Evolutionary conservation across 1,140 invertebrate species (phyloP).

Genomic region (Lutraria rhynchaena): DNA sequence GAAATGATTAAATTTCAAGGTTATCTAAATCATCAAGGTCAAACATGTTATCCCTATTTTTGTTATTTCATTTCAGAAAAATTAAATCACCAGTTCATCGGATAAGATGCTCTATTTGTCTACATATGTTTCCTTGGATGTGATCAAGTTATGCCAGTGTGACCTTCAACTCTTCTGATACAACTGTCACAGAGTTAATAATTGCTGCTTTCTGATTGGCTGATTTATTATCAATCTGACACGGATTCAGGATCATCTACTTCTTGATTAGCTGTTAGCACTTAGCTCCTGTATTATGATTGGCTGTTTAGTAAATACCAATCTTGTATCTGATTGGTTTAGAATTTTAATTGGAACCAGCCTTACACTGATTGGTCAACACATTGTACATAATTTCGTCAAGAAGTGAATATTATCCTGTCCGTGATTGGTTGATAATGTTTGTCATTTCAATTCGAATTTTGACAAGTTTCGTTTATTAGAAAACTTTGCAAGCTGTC

Average conservation of each 20-base stretch:
- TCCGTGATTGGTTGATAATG: not conserved
- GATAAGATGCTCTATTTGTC: constrained; percentile 1
- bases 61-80: constrained; percentile 20
- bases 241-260: not conserved
- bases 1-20: too few relatives aligned
- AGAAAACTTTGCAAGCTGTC: too few relatives aligned
- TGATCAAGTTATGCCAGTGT: constrained; percentile 34
- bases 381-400: constrained; percentile 1
- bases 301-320: not conserved
- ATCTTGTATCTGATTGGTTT: too few relatives aligned
- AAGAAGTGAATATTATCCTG: constrained; percentile 6
- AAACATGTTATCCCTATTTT: too few relatives aligned
- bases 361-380: too few relatives aligned
- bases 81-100: constrained; percentile 35
- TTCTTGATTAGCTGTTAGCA: constrained; percentile 9
- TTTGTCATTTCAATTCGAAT: too few relatives aligned
- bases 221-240: constrained; percentile 4
- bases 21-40: too few relatives aligned
- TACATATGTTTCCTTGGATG: constrained; percentile 6
- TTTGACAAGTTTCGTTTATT: too few relatives aligned
- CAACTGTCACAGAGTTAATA: constrained; percentile 20
- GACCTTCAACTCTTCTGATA: constrained; percentile 39
- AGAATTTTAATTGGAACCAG: too few relatives aligned
- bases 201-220: constrained; percentile 30
- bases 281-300: not conserved